These are phyloP conservation scores for Athene cunicularia DNA, from an alignment of 2,113 vertebrate species.

Conservation along the genomic window DNA sequence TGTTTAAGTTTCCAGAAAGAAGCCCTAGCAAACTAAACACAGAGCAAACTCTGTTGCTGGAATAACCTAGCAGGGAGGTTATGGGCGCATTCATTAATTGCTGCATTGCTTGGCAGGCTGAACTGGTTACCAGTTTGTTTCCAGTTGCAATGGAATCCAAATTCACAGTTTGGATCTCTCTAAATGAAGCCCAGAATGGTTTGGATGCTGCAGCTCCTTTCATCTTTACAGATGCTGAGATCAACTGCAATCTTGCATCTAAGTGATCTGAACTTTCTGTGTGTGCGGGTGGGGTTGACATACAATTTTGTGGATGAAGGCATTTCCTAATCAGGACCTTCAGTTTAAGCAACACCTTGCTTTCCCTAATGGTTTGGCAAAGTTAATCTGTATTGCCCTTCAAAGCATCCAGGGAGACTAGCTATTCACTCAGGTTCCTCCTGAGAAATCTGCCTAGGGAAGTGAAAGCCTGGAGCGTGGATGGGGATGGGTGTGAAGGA, in stretches of 20 bases:
- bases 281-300: neutral
- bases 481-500: constrained; percentile 8
- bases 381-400: neutral
- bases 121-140: constrained; percentile 40
- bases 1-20: neutral
- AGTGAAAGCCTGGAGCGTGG: neutral
- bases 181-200: neutral
- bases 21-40: neutral
- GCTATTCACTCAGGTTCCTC: neutral
- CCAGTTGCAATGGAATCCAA: neutral
- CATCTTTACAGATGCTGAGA: constrained; percentile 17
- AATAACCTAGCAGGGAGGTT: neutral
- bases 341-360: constrained; percentile 13
- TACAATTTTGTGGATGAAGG: neutral
- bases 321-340: constrained; percentile 39
- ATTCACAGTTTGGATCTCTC: neutral
- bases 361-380: constrained; percentile 51
- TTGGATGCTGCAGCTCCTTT: constrained; percentile 40
- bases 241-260: constrained; percentile 8
- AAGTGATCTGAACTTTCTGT: neutral
- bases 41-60: neutral
- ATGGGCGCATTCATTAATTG: neutral
- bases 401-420: constrained; percentile 14
- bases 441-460: constrained; percentile 15
- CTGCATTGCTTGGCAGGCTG: constrained; percentile 7